Evolutionary conservation across 2,797 vertebrate genomes (phyloP).

Genomic region (Parauchenoglanis ngamensis): DNA sequence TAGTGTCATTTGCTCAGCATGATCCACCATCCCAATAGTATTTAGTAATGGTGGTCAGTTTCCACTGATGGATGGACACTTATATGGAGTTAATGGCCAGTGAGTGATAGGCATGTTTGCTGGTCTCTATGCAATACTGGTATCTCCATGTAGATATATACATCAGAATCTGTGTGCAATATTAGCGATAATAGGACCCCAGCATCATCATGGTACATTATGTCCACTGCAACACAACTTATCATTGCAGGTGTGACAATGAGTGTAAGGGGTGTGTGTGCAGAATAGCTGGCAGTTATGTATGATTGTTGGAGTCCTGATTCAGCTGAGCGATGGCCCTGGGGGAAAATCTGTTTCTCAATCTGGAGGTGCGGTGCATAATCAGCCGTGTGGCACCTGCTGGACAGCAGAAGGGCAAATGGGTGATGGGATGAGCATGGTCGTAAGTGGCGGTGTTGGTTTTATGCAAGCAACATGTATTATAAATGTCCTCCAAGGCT

Average conservation of each 20-base stretch:
- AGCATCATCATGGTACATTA: constrained; percentile 13
- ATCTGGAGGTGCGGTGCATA: constrained; percentile 21
- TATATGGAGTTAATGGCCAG: not conserved
- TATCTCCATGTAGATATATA: not conserved
- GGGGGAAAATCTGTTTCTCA: constrained; percentile 33
- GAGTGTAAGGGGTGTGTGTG: not conserved
- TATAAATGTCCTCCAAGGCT: constrained; percentile 18
- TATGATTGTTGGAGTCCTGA: constrained; percentile 13
- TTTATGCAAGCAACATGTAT: constrained; percentile 18
- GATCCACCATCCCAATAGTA: not conserved
- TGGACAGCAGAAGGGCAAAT: constrained; percentile 21
- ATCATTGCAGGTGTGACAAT: not conserved
- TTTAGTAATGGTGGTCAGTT: not conserved
- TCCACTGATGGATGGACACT: not conserved
- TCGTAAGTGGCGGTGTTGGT: not conserved
- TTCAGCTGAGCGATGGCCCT: constrained; percentile 20
- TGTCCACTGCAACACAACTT: not conserved
- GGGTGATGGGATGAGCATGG: constrained; percentile 9
- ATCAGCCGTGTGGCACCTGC: constrained; percentile 24
- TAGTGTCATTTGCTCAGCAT: not conserved
- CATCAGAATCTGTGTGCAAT: not conserved
- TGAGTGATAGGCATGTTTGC: not conserved
- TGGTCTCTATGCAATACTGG: not conserved
- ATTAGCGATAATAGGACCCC: constrained; percentile 2
- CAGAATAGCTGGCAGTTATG: not conserved